A percentile compares a stretch with the other conserved stretches of the same genome.
phyloP scores from a whole-genome alignment of 2,113 vertebrate species.

The Carettochelys insculpta region DNA sequence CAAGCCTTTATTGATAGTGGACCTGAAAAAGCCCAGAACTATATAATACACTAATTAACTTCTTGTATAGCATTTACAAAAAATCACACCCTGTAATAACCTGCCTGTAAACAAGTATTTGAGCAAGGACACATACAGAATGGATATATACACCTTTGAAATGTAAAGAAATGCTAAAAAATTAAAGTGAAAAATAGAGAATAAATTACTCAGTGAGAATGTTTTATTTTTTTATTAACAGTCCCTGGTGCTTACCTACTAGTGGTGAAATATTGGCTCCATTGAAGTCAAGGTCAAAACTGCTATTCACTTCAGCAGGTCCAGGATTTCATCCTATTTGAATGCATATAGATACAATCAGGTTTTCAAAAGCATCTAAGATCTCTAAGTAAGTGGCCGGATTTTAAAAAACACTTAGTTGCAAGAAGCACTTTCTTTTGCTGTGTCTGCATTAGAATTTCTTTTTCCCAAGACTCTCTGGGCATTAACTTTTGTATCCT shows the following conservation, averaged over 20 bases:
- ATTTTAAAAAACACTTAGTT: slow-evolving; percentile 47
- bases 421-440: slow-evolving; percentile 68
- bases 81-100: neutral
- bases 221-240: neutral
- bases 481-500: slow-evolving; percentile 41
- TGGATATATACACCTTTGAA: neutral
- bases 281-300: neutral
- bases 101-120: no score
- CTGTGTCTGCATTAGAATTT: slow-evolving; percentile 56
- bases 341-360: slow-evolving; percentile 5
- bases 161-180: no score
- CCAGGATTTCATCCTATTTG: slow-evolving; percentile 46
- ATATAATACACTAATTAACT: neutral
- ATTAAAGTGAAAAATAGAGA: slow-evolving; percentile 21
- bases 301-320: neutral
- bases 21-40: neutral
- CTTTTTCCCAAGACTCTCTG: slow-evolving; percentile 26
- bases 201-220: neutral
- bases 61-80: neutral
- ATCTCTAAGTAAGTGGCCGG: neutral
- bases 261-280: neutral
- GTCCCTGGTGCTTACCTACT: neutral
- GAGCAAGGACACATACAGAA: neutral
- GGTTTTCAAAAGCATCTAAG: slow-evolving; percentile 49
- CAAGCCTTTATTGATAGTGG: neutral